phyloP scores from a whole-genome alignment of 2,797 vertebrate genomes.

The Tauraco hartlaubi region DNA sequence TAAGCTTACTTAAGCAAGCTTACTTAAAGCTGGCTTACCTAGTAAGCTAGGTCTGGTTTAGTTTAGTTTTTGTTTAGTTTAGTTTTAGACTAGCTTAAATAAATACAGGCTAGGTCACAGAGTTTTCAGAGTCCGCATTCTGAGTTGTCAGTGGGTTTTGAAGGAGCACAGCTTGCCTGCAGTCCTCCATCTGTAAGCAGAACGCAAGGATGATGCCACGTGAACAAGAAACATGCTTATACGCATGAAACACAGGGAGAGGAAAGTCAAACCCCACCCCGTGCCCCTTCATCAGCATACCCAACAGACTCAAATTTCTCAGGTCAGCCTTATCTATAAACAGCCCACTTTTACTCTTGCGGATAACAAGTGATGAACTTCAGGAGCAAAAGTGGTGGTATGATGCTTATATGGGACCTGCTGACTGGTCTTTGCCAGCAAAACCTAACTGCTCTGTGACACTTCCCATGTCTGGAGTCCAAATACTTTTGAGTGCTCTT shows the following conservation, averaged over 20 bases:
- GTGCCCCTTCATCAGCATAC: not conserved
- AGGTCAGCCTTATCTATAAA: not conserved
- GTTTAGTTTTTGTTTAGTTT: not conserved
- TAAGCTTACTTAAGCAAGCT: not conserved
- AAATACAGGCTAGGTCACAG: not conserved
- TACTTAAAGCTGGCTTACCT: not conserved
- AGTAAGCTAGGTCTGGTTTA: not conserved
- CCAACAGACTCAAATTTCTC: not conserved
- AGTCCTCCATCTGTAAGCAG: not conserved
- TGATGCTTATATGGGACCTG: not conserved
- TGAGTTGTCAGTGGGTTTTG: not conserved
- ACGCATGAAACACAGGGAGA: not conserved
- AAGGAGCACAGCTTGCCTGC: not conserved
- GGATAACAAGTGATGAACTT: not conserved
- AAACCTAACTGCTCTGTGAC: not conserved
- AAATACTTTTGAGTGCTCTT: not conserved
- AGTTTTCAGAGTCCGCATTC: not conserved
- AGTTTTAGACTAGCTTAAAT: not conserved
- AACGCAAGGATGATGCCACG: not conserved
- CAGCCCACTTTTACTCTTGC: not conserved
- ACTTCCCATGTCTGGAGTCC: not conserved
- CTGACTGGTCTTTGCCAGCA: not conserved
- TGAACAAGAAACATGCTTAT: not conserved
- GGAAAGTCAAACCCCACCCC: not conserved
- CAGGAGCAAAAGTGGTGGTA: not conserved